Percentiles rank a stretch among this genome's conserved stretches.
Evolutionary conservation across 2,888 invertebrate species (phyloP).

Genomic region (Didymodactylos carnosus): DNA sequence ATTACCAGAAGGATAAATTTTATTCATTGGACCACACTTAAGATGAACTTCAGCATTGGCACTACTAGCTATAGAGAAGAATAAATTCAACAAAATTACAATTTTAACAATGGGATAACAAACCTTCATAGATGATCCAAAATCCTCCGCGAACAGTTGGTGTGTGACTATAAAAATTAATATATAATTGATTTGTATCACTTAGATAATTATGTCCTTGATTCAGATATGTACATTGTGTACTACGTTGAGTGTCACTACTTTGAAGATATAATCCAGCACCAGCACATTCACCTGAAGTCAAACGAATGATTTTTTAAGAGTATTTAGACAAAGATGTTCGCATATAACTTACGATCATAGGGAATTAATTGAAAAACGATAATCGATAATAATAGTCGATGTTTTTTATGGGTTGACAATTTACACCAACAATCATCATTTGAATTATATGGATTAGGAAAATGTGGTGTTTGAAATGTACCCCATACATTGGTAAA

Average conservation of each 20-base stretch:
- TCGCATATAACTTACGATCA: constrained; percentile 3
- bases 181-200: constrained; percentile 2
- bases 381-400: constrained; percentile 12
- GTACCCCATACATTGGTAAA: constrained; percentile 5
- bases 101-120: not conserved
- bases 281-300: not conserved
- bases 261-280: constrained; percentile 11
- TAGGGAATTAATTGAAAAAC: constrained; percentile 11
- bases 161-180: constrained; percentile 6
- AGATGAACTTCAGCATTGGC: not conserved
- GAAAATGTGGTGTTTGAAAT: constrained; percentile 12
- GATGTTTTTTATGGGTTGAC: constrained; percentile 5
- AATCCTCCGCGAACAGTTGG: constrained; percentile 8
- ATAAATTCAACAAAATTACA: not conserved
- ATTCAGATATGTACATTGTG: constrained; percentile 12
- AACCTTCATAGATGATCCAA: constrained; percentile 14
- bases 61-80: not conserved
- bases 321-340: too few species aligned
- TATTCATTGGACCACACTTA: not conserved
- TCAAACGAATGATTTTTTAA: too few species aligned
- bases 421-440: constrained; percentile 15
- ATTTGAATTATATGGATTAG: constrained; percentile 3
- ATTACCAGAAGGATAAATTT: too few species aligned
- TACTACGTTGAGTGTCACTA: constrained; percentile 6
- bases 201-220: constrained; percentile 13